Evolutionary conservation across 2,113 vertebrate species (phyloP), one percentile per base, ranked within the genome.

Genomic region (Syngnathus typhle): DNA sequence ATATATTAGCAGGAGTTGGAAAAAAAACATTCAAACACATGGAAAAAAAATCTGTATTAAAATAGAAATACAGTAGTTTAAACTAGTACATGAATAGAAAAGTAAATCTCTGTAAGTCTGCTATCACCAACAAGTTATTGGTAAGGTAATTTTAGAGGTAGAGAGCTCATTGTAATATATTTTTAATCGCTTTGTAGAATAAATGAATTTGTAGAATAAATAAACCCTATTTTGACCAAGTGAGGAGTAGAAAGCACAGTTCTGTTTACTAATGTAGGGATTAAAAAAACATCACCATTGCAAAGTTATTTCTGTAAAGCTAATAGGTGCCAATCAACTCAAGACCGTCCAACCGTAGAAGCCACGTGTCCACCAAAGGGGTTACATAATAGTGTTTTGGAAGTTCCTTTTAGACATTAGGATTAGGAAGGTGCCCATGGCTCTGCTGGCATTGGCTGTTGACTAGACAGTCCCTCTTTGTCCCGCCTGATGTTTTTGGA

Each of bases 401-500:
- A 75, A 77, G 68, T 76, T 78, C 61, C 55, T 70, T 81, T 81
- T 75, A 73, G 81, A 70, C 78, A 64, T 80, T 55, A 56, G 75
- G 81, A 80, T 88, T 76, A 83, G 83, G 55, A 66, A 74, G 73
- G 81, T 80, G 79, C 75, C 80, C 23, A 69, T 32, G 27, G 27
- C 27, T 32, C 3, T 32, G 27, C 77, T 69, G 74, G 49, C 64
- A 27, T 21, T 1, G 69, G 76, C 70, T 75, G 74, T 76, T 81
- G 72, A 80, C 78, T 54, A 70, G 82, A 89, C 88, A 87, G 84
- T 67, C 81, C 59, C 65, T 82, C 83, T 85, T 83, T 88, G 83
- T 87, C 63, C 77, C 32, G 72, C 68, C 71, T 64, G 72, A 66
- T 88, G 84, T 88, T 88, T 88, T 86, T 60, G 78, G 76, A 85